Conservation (phyloP, 2,888 invertebrate species). For the Leucophora obtusa region DNA sequence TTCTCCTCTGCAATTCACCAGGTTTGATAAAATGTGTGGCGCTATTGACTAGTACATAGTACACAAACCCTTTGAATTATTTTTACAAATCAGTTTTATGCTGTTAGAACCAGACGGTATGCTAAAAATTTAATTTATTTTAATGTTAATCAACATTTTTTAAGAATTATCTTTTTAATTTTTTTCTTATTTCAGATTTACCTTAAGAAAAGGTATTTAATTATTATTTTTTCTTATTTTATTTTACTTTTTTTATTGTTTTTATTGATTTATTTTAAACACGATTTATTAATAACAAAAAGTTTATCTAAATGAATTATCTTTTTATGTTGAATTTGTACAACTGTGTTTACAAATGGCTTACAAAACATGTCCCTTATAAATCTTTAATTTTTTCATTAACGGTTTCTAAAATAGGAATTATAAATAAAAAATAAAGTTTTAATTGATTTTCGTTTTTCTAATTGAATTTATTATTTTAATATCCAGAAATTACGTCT, state of each 20-base stretch:
- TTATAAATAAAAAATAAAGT: background rate
- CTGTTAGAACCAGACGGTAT: slow-evolving; percentile 49
- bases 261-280: slow-evolving; percentile 58
- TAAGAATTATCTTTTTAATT: slow-evolving; percentile 20
- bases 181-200: slow-evolving; percentile 60
- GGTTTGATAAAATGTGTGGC: slow-evolving; percentile 59
- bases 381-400: background rate
- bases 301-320: slow-evolving; percentile 44
- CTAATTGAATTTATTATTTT: too few species aligned
- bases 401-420: background rate
- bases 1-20: slow-evolving; percentile 48
- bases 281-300: slow-evolving; percentile 38
- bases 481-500: too few species aligned
- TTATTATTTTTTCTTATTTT: slow-evolving; percentile 47
- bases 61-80: background rate
- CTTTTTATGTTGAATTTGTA: slow-evolving; percentile 35
- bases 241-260: slow-evolving; percentile 37
- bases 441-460: background rate
- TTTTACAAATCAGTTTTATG: background rate
- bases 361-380: background rate
- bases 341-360: slow-evolving; percentile 22
- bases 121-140: slow-evolving; percentile 26
- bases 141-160: slow-evolving; percentile 5
- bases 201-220: slow-evolving; percentile 63
- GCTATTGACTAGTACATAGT: slow-evolving; percentile 42